Evolutionary conservation across 2,113 vertebrate genomes (phyloP).

Genomic region (Genyomyrus donnyi): DNA sequence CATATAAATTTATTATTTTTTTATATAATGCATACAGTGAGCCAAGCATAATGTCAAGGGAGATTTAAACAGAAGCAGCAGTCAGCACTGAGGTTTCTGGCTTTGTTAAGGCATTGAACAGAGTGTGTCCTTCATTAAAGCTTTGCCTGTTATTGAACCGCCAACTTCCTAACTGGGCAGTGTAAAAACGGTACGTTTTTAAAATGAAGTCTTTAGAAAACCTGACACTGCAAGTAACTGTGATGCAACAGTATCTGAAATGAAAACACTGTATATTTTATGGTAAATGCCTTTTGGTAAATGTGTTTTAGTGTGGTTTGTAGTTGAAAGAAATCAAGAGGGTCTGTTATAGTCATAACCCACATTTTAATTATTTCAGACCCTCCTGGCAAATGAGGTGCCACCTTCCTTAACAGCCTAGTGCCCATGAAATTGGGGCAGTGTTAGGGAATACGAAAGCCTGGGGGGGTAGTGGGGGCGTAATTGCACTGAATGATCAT

Average conservation of each 20-base stretch:
- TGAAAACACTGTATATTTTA: neutral
- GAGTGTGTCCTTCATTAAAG: slow-evolving; percentile 4
- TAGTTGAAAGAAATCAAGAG: neutral
- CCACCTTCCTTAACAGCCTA: neutral
- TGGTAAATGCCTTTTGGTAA: neutral
- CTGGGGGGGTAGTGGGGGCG: neutral
- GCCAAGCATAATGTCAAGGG: neutral
- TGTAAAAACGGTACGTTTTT: neutral
- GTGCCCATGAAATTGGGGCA: neutral
- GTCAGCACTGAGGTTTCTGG: neutral
- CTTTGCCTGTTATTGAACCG: neutral
- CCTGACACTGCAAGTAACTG: neutral
- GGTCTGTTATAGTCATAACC: neutral
- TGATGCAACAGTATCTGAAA: neutral
- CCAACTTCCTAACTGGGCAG: neutral
- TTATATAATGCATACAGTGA: neutral
- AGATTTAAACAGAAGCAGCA: neutral
- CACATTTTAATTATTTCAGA: neutral
- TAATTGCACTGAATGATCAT: neutral
- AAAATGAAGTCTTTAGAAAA: neutral
- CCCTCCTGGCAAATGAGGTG: neutral
- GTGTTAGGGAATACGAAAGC: neutral
- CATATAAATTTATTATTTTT: neutral
- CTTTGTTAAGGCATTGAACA: neutral
- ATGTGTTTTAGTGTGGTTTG: neutral